Evolutionary conservation across 64 coral and sea anemone species (phyloP).

Genomic region (Montipora sp.): DNA sequence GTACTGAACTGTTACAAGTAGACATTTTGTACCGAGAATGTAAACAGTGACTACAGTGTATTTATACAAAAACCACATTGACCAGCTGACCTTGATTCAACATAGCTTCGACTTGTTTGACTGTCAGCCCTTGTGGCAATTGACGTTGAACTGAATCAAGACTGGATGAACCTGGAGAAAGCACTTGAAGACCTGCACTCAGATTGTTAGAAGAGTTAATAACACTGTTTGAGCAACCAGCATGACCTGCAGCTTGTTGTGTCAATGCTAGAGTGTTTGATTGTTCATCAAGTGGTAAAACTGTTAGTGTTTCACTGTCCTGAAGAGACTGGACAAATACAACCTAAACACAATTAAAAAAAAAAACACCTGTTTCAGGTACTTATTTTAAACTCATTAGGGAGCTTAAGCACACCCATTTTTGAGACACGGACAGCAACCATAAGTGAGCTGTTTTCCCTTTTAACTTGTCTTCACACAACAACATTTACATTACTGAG

Average conservation of each 20-base stretch:
- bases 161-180: slow-evolving; percentile 59
- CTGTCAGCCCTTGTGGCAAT: slow-evolving; percentile 37
- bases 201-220: slow-evolving; percentile 49
- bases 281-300: slow-evolving; percentile 79
- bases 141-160: slow-evolving; percentile 30
- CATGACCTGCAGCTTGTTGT: slow-evolving; percentile 8
- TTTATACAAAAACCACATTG: background rate
- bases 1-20: too few relatives aligned
- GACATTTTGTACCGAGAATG: too few relatives aligned
- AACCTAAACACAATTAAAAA: slow-evolving; percentile 37
- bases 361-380: too few relatives aligned
- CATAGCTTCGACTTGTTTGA: slow-evolving; percentile 78
- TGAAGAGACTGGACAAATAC: slow-evolving; percentile 94
- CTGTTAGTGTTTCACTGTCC: slow-evolving; percentile 81
- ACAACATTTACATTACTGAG: too few relatives aligned
- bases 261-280: slow-evolving; percentile 51
- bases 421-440: too few relatives aligned
- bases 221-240: background rate
- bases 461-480: too few relatives aligned
- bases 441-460: too few relatives aligned
- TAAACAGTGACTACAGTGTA: background rate
- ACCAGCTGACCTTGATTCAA: slow-evolving; percentile 65
- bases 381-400: too few relatives aligned
- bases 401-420: too few relatives aligned
- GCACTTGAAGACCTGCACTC: slow-evolving; percentile 65